A percentile compares a stretch with the other conserved stretches of the same genome.
Conservation (phyloP, 2,113 vertebrate species). For the Petrocephalus microphthalmus region DNA sequence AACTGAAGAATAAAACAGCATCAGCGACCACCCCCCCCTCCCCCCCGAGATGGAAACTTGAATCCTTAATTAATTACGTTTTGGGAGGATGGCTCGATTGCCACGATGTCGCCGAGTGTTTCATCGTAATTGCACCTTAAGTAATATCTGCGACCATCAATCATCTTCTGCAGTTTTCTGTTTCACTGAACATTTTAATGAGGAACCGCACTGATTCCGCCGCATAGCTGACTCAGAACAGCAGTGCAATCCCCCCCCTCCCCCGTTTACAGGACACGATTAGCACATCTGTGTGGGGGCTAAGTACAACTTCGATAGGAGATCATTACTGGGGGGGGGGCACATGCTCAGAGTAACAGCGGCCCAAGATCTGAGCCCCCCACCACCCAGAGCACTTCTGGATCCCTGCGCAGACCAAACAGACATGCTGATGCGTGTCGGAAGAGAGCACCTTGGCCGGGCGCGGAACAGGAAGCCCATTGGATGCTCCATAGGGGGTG, state of each 20-base stretch:
- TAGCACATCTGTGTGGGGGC: neutral
- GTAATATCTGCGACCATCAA: neutral
- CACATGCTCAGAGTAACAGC: neutral
- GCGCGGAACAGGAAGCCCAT: neutral
- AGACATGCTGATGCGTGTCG: neutral
- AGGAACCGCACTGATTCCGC: neutral
- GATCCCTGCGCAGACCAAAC: neutral
- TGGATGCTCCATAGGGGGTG: neutral
- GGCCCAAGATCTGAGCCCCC: neutral
- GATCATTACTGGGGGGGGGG: neutral
- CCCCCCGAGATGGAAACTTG: neutral
- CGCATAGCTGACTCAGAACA: neutral
- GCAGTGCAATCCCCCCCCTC: neutral
- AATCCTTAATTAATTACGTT: neutral
- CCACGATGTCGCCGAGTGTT: neutral
- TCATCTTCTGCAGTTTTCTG: conserved; percentile 12
- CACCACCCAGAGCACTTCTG: neutral
- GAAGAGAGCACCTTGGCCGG: neutral
- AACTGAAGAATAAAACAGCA: neutral
- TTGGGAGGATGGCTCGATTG: neutral
- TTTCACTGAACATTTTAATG: neutral
- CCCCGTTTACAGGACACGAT: neutral
- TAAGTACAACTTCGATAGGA: neutral
- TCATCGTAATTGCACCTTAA: neutral
- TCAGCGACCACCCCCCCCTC: too few species aligned